Conservation (phyloP, 2,113 vertebrate species). For the Cyprinodon brontotheroides region DNA sequence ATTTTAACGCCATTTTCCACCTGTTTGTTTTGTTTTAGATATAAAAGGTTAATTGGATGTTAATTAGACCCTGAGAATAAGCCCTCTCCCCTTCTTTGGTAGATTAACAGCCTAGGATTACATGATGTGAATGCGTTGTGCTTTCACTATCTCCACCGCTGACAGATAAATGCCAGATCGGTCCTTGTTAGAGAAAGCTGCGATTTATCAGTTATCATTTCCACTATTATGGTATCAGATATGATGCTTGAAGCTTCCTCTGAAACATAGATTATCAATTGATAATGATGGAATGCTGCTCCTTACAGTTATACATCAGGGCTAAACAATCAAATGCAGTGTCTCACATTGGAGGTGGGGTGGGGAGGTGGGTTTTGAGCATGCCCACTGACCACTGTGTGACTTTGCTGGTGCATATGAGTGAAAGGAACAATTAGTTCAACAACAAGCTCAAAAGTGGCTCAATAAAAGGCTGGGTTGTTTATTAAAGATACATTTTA, state of each 20-base stretch:
- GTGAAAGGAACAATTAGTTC: conserved; percentile 18
- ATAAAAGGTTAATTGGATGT: conserved; percentile 52
- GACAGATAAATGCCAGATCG: conserved; percentile 27
- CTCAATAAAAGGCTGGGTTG: background rate
- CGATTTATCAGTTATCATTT: conserved; percentile 23
- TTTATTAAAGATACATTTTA: conserved; percentile 11
- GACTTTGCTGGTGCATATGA: conserved; percentile 20
- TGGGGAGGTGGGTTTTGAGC: conserved; percentile 32
- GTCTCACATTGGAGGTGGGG: conserved; percentile 12
- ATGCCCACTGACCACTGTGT: conserved; percentile 60
- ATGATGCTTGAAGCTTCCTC: conserved; percentile 12
- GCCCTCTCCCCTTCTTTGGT: conserved; percentile 42
- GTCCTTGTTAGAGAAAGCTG: conserved; percentile 33
- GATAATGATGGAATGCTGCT: conserved; percentile 18
- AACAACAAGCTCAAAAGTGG: conserved; percentile 36
- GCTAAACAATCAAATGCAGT: conserved; percentile 50
- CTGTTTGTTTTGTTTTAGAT: background rate
- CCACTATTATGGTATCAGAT: background rate
- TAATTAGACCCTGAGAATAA: conserved; percentile 65
- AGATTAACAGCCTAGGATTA: conserved; percentile 72
- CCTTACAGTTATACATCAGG: conserved; percentile 20
- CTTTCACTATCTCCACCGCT: conserved; percentile 27
- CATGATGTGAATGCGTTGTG: conserved; percentile 64
- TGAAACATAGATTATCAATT: conserved; percentile 10
- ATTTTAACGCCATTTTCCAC: conserved; percentile 79